phyloP scores from a whole-genome alignment of 2,888 invertebrate species.

The Cepaea hortensis region DNA sequence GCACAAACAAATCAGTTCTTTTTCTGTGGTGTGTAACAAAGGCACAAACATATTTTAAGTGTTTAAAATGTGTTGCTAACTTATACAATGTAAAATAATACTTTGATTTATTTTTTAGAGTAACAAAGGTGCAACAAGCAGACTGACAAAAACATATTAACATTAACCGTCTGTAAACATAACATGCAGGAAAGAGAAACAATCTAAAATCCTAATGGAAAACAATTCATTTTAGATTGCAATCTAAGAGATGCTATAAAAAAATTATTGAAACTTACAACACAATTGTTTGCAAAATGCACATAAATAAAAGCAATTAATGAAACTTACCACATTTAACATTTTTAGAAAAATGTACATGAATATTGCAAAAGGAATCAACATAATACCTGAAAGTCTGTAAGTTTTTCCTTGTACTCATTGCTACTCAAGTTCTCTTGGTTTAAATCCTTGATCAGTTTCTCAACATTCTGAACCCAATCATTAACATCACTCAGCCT shows the following conservation, averaged over 20 bases:
- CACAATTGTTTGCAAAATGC: neutral
- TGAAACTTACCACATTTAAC: neutral
- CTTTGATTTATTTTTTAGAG: too few species aligned
- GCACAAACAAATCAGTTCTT: too few species aligned
- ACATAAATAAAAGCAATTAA: neutral
- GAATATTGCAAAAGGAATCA: neutral
- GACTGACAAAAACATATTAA: too few species aligned
- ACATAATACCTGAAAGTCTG: conserved; percentile 82
- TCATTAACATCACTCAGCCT: conserved; percentile 87
- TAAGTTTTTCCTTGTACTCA: conserved; percentile 92
- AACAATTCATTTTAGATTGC: neutral
- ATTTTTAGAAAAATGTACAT: neutral
- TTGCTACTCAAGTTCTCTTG: conserved; percentile 90
- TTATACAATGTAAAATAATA: too few species aligned
- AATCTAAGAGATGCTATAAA: too few species aligned
- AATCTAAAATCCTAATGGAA: neutral
- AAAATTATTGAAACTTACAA: neutral
- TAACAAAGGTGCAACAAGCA: too few species aligned
- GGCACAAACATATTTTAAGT: too few species aligned
- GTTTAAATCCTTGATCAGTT: conserved; percentile 87
- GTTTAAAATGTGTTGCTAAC: too few species aligned
- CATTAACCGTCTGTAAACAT: too few species aligned
- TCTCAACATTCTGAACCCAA: conserved; percentile 94
- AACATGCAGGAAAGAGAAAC: neutral
- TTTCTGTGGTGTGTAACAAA: too few species aligned